Evolutionary conservation across 2,113 vertebrate genomes (phyloP).

Genomic region (Laticauda colubrina): DNA sequence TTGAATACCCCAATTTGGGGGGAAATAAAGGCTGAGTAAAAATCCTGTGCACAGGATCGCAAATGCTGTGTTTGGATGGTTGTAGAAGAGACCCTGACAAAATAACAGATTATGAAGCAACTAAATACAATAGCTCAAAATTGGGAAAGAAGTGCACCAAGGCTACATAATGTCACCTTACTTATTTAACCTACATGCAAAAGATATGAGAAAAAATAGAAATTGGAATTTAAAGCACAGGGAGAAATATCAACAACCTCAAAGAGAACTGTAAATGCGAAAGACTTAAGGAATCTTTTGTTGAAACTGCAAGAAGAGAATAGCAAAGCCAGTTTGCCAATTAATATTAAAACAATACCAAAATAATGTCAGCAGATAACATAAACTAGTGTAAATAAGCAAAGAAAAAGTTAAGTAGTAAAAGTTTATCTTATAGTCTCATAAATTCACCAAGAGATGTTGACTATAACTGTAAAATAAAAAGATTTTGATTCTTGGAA

Average conservation of each 20-base stretch:
- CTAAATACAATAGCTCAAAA: background rate
- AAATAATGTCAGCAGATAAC: background rate
- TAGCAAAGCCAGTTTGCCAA: background rate
- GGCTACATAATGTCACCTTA: background rate
- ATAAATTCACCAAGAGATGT: background rate
- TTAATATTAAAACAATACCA: background rate
- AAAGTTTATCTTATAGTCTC: background rate
- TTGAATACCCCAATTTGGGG: background rate
- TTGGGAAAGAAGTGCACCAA: background rate
- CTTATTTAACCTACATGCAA: background rate
- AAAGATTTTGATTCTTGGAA: background rate
- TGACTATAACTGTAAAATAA: background rate
- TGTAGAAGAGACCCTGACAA: background rate
- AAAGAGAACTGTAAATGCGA: background rate
- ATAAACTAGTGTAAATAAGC: background rate
- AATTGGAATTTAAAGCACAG: background rate
- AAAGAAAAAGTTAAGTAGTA: background rate
- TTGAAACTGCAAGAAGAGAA: background rate
- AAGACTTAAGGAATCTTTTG: background rate
- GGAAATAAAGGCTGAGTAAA: background rate
- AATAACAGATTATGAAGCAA: background rate
- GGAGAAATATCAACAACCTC: background rate
- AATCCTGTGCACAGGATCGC: background rate
- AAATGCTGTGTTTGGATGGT: background rate
- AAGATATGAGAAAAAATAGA: background rate